Base-by-base conservation (phyloP, 2,888 invertebrate species). In the Ennomos erosarius region DNA sequence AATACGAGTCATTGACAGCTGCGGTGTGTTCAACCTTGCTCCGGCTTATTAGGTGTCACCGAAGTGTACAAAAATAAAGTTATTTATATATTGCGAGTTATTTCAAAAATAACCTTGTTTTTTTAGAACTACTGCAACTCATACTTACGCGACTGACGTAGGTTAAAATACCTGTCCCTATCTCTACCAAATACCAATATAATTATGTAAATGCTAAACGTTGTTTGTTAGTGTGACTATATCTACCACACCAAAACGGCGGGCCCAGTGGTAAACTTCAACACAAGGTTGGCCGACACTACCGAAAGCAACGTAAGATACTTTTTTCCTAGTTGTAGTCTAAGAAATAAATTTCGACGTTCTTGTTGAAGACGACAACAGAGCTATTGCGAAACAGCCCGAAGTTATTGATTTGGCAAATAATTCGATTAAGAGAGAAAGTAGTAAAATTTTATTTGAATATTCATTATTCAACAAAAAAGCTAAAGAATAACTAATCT, bases 1-100 rank as follows among this genome's bases (percentile, higher is more conserved):
- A 75, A 88, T 70, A 82, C 76, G 63, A 61, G 59, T 66, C 74
- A 81, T 79, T 74, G 78, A 82, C 82, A 84, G 80, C 79, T 85
- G 82, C 73, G 74, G 75, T 75, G 71, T 73, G 74, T 74, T 69
- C 73, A 75, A 73, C 71, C 73, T 73, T 67, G 73, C 70, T 59
- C 54, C 49, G 51, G 51, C 54, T 58, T 62, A 65, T 59, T 55
- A 62, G 52, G 57, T 65, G 62, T 65, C 65, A 65, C 43, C 46
- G 36, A 55, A 46, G 56, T 53, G 45, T 26, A 49, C 52, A 55
- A 53, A 55, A 55, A 55, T 49, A 51, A 55, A 47, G 53, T 59
- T 43, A 42, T 51, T 51, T 51, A 44, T 50, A 42, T 51, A 48
- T 47, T 26, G 26, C 26, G 26, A 26, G 26, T 26, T 26, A 26